Percentiles rank a stretch among this genome's conserved stretches.
phyloP scores from a whole-genome alignment of 2,113 vertebrate species.

The Ornithorhynchus anatinus region DNA sequence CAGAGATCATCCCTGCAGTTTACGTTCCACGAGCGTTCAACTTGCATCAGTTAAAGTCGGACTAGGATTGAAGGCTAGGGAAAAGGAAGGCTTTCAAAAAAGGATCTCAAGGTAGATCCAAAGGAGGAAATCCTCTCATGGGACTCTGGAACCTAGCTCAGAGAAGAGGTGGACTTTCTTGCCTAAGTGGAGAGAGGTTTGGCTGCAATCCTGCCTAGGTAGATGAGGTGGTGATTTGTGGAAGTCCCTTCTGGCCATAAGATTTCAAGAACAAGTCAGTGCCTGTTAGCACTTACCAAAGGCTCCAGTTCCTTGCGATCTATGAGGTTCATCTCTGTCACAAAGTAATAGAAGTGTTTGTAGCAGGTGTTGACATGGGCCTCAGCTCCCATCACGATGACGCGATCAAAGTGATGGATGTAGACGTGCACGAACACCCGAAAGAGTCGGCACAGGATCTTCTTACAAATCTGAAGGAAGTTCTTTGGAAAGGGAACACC shows the following conservation, averaged over 20 bases:
- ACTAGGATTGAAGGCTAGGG: too few relatives aligned
- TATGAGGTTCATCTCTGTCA: constrained; percentile 85
- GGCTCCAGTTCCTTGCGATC: constrained; percentile 87
- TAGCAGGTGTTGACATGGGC: constrained; percentile 89
- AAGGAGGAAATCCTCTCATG: too few relatives aligned
- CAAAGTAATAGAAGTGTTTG: constrained; percentile 90
- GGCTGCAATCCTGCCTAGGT: too few relatives aligned
- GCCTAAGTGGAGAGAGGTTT: too few relatives aligned
- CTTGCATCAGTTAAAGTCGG: too few relatives aligned
- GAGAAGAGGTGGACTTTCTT: too few relatives aligned
- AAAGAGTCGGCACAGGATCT: constrained; percentile 86
- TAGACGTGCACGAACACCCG: constrained; percentile 87
- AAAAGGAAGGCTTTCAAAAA: too few relatives aligned
- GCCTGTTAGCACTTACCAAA: constrained; percentile 73
- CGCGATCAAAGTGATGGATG: constrained; percentile 87
- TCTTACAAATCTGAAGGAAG: constrained; percentile 88
- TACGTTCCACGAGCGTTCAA: too few relatives aligned
- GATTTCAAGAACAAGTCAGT: not conserved
- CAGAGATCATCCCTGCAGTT: too few relatives aligned
- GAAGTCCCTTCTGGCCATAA: not conserved
- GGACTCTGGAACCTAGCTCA: too few relatives aligned
- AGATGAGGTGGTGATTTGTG: too few relatives aligned
- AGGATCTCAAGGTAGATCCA: too few relatives aligned
- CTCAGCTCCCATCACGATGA: constrained; percentile 84
- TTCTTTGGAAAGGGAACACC: constrained; percentile 88